A percentile compares a stretch with the other conserved stretches of the same genome.
phyloP scores from a whole-genome alignment of 1,140 invertebrate genomes.

The Nylanderia fulva region DNA sequence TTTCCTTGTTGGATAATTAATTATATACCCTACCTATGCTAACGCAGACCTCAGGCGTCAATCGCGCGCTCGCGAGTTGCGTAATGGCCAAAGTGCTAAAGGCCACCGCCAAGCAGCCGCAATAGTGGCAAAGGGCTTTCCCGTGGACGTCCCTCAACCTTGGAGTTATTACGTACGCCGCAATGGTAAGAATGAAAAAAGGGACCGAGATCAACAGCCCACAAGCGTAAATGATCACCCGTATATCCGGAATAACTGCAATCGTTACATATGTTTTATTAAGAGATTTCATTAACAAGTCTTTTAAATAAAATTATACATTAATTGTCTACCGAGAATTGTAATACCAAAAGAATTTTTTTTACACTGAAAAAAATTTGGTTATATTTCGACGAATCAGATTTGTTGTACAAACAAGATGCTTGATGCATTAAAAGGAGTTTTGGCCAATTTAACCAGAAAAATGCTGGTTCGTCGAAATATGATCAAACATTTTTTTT shows the following conservation, averaged over 20 bases:
- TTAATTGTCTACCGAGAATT: too few species aligned
- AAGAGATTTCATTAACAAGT: not conserved
- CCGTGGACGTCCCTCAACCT: slow-evolving; percentile 85
- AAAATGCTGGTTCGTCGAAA: too few species aligned
- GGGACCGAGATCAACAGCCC: slow-evolving; percentile 85
- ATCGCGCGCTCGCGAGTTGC: slow-evolving; percentile 80
- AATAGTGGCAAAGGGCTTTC: slow-evolving; percentile 84
- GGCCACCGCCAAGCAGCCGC: slow-evolving; percentile 84
- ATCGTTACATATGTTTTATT: slow-evolving; percentile 30
- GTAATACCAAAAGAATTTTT: too few species aligned
- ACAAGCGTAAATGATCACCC: slow-evolving; percentile 79
- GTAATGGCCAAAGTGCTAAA: slow-evolving; percentile 84
- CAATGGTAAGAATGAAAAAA: slow-evolving; percentile 85
- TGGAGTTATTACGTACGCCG: slow-evolving; percentile 83
- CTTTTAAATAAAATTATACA: too few species aligned
- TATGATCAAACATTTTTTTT: too few species aligned
- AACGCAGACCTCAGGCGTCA: slow-evolving; percentile 79
- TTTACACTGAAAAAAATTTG: too few species aligned
- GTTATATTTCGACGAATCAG: too few species aligned
- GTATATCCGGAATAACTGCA: slow-evolving; percentile 73
- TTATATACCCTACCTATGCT: slow-evolving; percentile 82
- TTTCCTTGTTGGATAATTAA: not conserved
- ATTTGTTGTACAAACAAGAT: too few species aligned
- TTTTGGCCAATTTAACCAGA: too few species aligned
- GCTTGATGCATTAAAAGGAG: too few species aligned